These are phyloP conservation scores for Allolobophora icterica DNA, from an alignment of 2,888 invertebrate genomes.

Conservation along the genomic window DNA sequence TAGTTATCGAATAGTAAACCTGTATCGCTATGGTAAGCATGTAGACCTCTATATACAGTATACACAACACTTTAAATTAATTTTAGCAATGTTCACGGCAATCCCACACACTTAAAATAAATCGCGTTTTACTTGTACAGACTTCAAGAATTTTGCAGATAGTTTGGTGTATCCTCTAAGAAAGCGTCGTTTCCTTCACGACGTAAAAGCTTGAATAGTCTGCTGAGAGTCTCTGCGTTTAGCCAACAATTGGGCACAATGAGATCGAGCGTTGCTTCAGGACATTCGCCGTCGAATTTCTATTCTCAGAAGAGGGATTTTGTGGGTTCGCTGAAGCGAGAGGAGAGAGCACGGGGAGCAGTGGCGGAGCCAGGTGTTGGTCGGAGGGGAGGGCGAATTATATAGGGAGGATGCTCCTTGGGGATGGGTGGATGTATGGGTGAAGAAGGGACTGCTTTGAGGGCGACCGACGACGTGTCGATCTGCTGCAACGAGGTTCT, in stretches of 20 bases:
- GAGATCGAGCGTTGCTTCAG: not conserved
- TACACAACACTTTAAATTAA: too few relatives aligned
- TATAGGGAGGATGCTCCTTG: not conserved
- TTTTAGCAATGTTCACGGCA: too few relatives aligned
- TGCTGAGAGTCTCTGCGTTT: not conserved
- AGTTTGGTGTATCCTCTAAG: not conserved
- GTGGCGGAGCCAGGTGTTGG: not conserved
- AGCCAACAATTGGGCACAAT: not conserved
- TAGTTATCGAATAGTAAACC: too few relatives aligned
- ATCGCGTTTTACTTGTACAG: too few relatives aligned
- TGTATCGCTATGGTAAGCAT: too few relatives aligned
- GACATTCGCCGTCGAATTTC: not conserved
- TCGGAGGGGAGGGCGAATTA: not conserved
- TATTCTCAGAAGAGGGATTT: not conserved
- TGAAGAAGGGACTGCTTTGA: not conserved
- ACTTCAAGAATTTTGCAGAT: not conserved
- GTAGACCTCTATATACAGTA: too few relatives aligned
- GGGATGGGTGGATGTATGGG: not conserved
- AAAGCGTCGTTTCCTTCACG: not conserved
- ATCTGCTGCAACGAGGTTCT: not conserved
- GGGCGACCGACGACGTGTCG: not conserved
- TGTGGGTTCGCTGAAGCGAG: constrained; percentile 17
- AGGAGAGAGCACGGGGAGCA: not conserved
- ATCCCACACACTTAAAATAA: too few relatives aligned
- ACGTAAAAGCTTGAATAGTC: not conserved